Conservation (phyloP, 2,888 invertebrate genomes). For the Autographa gamma region DNA sequence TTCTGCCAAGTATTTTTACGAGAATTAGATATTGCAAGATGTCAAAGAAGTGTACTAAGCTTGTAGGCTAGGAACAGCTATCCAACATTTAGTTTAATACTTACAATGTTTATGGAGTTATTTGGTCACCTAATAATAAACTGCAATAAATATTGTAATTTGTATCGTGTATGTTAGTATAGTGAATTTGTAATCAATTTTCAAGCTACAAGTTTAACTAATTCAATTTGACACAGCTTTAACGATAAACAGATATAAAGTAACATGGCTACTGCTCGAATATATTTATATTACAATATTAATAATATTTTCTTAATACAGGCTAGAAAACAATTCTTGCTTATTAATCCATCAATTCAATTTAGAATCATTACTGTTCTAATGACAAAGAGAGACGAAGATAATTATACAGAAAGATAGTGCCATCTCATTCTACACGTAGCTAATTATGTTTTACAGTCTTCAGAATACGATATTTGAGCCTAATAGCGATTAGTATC, state of each 20-base stretch:
- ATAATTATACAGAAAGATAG: not conserved
- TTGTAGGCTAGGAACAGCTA: not conserved
- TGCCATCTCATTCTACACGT: not conserved
- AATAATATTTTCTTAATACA: not conserved
- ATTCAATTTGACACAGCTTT: constrained; percentile 45
- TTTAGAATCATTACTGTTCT: too few relatives aligned
- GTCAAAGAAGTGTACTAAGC: too few relatives aligned
- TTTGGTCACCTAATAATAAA: constrained; percentile 9
- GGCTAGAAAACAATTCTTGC: not conserved
- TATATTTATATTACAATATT: not conserved
- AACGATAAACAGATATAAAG: constrained; percentile 29
- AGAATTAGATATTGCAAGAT: too few relatives aligned
- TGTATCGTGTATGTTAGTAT: constrained; percentile 36
- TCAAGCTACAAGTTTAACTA: constrained; percentile 44
- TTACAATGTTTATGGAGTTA: not conserved
- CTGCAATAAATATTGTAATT: constrained; percentile 27
- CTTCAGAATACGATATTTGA: not conserved
- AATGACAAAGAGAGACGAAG: too few relatives aligned
- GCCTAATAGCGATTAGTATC: too few relatives aligned
- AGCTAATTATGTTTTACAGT: not conserved
- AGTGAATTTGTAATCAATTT: constrained; percentile 55
- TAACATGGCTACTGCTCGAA: constrained; percentile 17
- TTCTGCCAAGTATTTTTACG: too few relatives aligned
- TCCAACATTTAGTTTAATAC: not conserved
- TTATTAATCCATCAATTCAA: not conserved